Base-by-base conservation (phyloP, 23 tunicate species). In the Styela plicata region DNA sequence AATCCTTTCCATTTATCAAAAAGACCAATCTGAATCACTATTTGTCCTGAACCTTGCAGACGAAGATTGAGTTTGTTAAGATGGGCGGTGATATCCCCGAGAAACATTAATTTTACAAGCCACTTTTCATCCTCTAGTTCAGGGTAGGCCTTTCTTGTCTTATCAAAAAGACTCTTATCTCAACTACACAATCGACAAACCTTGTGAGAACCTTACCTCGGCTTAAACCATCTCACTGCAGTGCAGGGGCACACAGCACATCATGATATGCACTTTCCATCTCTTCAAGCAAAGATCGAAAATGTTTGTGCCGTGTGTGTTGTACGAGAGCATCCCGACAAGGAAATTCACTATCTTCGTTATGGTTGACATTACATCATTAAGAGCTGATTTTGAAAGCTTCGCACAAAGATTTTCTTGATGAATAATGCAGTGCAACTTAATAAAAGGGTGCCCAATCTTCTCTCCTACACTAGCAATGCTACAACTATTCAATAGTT, bases 301-400 rank as follows among this genome's bases (percentile, higher is more conserved):
- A 84, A 44, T 74, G 87, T 77, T 80, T 74, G 87, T 84, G 81
- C n/a, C n/a, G n/a, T n/a, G n/a, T n/a, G n/a, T 77, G 87, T 84
- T 77, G 87, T 84, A 77, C 80, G 80, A 84, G 87, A 84, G 80
- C 87, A n/a, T n/a, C n/a, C n/a, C n/a, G n/a, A n/a, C n/a, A n/a
- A n/a, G n/a, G n/a, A n/a, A n/a, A n/a, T n/a, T n/a, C n/a, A n/a
- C n/a, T n/a, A n/a, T n/a, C n/a, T n/a, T n/a, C n/a, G n/a, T n/a
- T n/a, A n/a, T n/a, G n/a, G n/a, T n/a, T n/a, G n/a, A n/a, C n/a
- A n/a, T n/a, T n/a, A n/a, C n/a, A n/a, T n/a, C n/a, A n/a, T n/a
- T n/a, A n/a, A n/a, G n/a, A n/a, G n/a, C n/a, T n/a, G n/a, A n/a
- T n/a, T n/a, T n/a, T n/a, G n/a, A n/a, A n/a, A n/a, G n/a, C n/a